Evolutionary conservation across 2,888 invertebrate genomes (phyloP), one percentile per base, ranked within the genome.

Genomic region (Sussaba pulchella): DNA sequence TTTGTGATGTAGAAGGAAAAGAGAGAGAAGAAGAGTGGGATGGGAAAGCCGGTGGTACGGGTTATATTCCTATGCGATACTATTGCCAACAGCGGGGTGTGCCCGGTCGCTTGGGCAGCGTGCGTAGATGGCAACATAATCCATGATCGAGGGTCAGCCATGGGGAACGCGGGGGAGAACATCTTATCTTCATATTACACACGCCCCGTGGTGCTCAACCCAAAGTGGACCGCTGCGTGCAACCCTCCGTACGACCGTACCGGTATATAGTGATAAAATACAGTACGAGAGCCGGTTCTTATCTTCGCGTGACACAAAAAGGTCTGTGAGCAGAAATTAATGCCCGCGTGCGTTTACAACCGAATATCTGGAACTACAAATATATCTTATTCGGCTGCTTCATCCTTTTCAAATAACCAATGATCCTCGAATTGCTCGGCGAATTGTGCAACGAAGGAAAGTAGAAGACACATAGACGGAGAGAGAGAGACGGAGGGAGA

Each of bases 111-210:
- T 21, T 67, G 52, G 41, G 67, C 69, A 57, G 54, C 43, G 31
- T 75, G 82, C 86, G 76, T 86, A 75, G 88, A 87, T 85, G 88
- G 88, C 87, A 88, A 88, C 87, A 85, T 90, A 91, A 90, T 91
- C 90, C 89, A 86, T 85, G 87, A 89, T 89, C 86, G 89, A 88
- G 89, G 86, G 86, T 85, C 86, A 83, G 69, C 69, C 43, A 19
- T 69, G 83, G 86, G 87, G 87, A 86, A 85, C 86, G 85, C 84
- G 85, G 87, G 88, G 89, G 88, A n/a, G n/a, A n/a, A 89, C 89
- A 88, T 90, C 91, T 91, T 91, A 91, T 91, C 90, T 89, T 91
- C 90, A 87, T 89, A 89, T 88, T 89, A 90, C 89, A 88, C 85
- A 84, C 87, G 72, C 77, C 54, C 85, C 82, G 86, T 63, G 86